Evolutionary conservation across 2,888 invertebrate species (phyloP).

Genomic region (Sesia apiformis): DNA sequence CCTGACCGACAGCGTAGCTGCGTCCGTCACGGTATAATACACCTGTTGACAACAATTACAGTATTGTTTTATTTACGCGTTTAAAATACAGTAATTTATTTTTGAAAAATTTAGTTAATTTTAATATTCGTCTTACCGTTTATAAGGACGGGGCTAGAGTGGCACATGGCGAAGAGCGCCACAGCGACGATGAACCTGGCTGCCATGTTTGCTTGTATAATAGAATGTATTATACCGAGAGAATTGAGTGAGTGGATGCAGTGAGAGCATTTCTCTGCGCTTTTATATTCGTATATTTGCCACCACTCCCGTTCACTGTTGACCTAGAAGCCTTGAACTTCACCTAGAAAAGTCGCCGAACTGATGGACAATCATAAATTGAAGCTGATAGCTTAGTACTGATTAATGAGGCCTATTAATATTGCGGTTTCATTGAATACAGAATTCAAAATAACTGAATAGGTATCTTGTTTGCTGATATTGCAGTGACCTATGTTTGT

Average conservation of each 20-base stretch:
- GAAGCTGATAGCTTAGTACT: conserved; percentile 47
- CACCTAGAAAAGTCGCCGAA: conserved; percentile 43
- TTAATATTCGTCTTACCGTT: conserved; percentile 37
- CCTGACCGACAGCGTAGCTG: conserved; percentile 40
- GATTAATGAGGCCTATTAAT: conserved; percentile 30
- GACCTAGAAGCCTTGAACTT: conserved; percentile 56
- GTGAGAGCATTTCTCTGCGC: conserved; percentile 69
- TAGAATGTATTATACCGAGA: conserved; percentile 28
- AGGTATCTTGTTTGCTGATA: no score
- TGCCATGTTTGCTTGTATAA: conserved; percentile 37
- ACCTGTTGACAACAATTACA: conserved; percentile 20
- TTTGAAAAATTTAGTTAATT: no score
- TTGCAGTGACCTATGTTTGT: no score
- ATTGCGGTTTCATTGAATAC: not conserved
- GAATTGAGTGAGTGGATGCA: conserved; percentile 53
- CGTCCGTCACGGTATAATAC: conserved; percentile 49
- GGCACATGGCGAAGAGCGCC: conserved; percentile 46
- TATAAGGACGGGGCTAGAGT: conserved; percentile 44
- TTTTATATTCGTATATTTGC: conserved; percentile 46
- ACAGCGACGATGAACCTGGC: conserved; percentile 47
- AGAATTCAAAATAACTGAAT: not conserved
- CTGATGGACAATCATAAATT: conserved; percentile 51
- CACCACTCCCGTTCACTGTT: conserved; percentile 35
- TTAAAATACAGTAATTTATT: no score
- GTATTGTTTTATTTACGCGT: not conserved